A percentile compares a stretch with the other conserved stretches of the same genome.
phyloP scores from a whole-genome alignment of 1,140 invertebrate species.

The Lepidostoma basale region DNA sequence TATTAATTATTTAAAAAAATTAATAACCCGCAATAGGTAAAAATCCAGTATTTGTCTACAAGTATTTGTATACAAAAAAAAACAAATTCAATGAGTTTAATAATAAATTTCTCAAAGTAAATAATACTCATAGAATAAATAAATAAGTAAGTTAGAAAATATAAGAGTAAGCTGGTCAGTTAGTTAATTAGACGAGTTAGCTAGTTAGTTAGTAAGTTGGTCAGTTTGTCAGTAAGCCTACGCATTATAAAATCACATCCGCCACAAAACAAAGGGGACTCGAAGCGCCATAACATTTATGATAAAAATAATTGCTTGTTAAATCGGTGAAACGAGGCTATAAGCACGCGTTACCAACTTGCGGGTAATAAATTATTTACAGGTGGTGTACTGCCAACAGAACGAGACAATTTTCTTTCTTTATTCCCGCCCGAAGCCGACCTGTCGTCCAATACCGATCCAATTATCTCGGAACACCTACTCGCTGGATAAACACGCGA shows the following conservation, averaged over 20 bases:
- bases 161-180: too few relatives aligned
- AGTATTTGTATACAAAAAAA: too few relatives aligned
- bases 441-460: constrained; percentile 13
- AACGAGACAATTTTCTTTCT: constrained; percentile 3
- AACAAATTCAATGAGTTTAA: too few relatives aligned
- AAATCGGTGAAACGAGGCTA: neutral
- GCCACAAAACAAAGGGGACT: neutral
- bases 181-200: too few relatives aligned
- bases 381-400: neutral
- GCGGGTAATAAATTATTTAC: constrained; percentile 6
- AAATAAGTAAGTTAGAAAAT: too few relatives aligned
- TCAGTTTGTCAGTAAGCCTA: neutral
- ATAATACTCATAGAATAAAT: too few relatives aligned
- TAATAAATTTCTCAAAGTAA: too few relatives aligned
- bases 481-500: neutral
- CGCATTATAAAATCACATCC: neutral
- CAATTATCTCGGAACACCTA: constrained; percentile 4
- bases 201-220: too few relatives aligned
- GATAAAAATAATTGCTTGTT: neutral
- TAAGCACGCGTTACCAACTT: neutral
- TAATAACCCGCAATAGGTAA: too few relatives aligned
- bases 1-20: too few relatives aligned
- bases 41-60: too few relatives aligned
- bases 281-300: neutral
- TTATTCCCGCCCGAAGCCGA: constrained; percentile 6